A percentile compares a stretch with the other conserved stretches of the same genome.
Evolutionary conservation across 2,888 invertebrate species (phyloP).

Genomic region (Microchrysa polita): DNA sequence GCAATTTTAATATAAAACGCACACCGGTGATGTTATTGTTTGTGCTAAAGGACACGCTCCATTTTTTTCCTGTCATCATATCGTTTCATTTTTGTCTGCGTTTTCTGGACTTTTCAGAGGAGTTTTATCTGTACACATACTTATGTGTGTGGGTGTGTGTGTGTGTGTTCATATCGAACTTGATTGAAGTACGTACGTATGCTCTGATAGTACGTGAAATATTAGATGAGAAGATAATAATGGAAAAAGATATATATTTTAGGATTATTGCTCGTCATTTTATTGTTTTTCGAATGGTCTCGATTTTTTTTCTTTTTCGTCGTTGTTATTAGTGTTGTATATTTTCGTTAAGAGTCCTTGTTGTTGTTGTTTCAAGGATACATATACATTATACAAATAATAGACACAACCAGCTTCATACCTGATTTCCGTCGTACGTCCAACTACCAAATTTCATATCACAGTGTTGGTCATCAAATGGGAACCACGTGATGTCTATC

Average conservation of each 20-base stretch:
- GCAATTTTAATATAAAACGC: background rate
- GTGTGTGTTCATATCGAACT: too few species aligned
- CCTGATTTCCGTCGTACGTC: conserved; percentile 99
- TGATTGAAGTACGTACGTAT: too few species aligned
- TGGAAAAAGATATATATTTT: too few species aligned
- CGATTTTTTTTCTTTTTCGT: background rate
- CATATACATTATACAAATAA: background rate
- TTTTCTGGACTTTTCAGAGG: conserved; percentile 38
- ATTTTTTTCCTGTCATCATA: background rate
- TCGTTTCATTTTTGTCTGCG: conserved; percentile 10
- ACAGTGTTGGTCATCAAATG: conserved; percentile 99
- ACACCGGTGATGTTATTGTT: background rate
- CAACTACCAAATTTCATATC: conserved; percentile 99
- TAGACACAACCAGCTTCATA: conserved; percentile 63
- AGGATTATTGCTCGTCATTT: background rate
- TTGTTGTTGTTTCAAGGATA: too few species aligned
- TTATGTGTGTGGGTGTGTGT: too few species aligned
- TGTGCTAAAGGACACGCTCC: background rate
- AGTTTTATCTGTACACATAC: background rate
- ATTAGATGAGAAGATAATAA: too few species aligned
- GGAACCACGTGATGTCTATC: conserved; percentile 99
- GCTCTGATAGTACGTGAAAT: too few species aligned
- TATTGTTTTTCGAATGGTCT: background rate
- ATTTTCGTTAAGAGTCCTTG: too few species aligned
- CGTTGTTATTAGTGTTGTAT: background rate